A percentile compares a stretch with the other conserved stretches of the same genome.
Conservation (phyloP, 2,888 invertebrate species). For the Sepiola atlantica region DNA sequence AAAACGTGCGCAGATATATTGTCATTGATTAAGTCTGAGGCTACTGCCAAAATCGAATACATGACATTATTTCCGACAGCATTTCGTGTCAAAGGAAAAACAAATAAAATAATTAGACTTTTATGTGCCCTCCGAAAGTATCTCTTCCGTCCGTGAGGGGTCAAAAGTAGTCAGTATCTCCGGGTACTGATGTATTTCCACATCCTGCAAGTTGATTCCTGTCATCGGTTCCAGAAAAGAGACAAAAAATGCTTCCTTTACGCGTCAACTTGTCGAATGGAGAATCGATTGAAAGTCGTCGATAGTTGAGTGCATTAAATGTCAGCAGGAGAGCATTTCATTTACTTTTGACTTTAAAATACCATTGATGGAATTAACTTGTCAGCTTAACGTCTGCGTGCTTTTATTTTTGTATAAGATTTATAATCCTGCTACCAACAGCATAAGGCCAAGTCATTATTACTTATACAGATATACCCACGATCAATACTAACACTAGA, state of each 20-base stretch:
- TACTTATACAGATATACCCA: not conserved
- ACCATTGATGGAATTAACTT: constrained; percentile 14
- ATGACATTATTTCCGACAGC: too few relatives aligned
- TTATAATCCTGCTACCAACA: not conserved
- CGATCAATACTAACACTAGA: too few relatives aligned
- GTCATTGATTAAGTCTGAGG: too few relatives aligned
- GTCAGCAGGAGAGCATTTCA: not conserved
- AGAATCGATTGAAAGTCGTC: not conserved
- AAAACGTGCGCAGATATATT: too few relatives aligned
- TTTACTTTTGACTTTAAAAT: constrained; percentile 15
- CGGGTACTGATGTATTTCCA: not conserved
- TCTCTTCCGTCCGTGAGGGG: too few relatives aligned
- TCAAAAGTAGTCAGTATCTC: too few relatives aligned
- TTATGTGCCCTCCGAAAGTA: too few relatives aligned
- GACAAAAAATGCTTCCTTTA: not conserved
- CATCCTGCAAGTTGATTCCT: not conserved
- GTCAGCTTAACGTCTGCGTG: not conserved
- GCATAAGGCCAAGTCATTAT: not conserved
- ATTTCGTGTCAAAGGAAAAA: too few relatives aligned
- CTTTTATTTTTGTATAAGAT: constrained; percentile 3
- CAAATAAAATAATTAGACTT: too few relatives aligned
- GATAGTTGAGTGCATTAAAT: not conserved
- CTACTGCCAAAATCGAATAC: too few relatives aligned
- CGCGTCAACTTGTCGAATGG: too few relatives aligned
- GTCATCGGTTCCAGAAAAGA: not conserved